Conservation (phyloP, 2,113 vertebrate genomes). For the Azemiops feae region DNA sequence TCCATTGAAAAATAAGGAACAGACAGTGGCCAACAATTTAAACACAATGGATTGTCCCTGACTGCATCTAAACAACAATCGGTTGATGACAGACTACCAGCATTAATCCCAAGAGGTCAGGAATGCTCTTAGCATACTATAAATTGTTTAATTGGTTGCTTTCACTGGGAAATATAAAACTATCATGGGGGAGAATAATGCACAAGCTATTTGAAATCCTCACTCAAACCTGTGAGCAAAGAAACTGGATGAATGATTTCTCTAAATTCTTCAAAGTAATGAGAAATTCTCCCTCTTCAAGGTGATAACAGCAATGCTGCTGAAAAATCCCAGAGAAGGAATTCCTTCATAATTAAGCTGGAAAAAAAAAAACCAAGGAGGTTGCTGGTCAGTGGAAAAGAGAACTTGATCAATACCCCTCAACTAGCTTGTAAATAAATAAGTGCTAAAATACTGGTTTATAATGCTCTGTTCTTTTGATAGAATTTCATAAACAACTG, state of each 20-base stretch:
- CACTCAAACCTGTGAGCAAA: neutral
- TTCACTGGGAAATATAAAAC: conserved; percentile 31
- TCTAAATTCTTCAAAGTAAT: neutral
- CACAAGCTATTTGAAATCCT: neutral
- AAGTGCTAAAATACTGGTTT: neutral
- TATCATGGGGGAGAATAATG: neutral
- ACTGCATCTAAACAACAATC: conserved; percentile 47
- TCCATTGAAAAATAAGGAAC: conserved; percentile 53
- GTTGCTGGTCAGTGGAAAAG: neutral
- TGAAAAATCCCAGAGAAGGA: neutral
- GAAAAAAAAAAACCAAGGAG: neutral
- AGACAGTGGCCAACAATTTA: conserved; percentile 49
- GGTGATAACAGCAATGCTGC: neutral
- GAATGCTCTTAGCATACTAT: conserved; percentile 19
- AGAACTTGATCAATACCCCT: neutral
- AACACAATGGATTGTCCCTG: conserved; percentile 40
- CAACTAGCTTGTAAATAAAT: neutral
- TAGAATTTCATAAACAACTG: neutral
- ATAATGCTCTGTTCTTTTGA: neutral
- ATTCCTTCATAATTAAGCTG: neutral
- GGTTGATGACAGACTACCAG: conserved; percentile 25
- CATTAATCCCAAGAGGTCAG: conserved; percentile 13
- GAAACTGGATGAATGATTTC: neutral
- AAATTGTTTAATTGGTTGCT: conserved; percentile 20
- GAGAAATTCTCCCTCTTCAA: neutral